Evolutionary conservation across 2,888 invertebrate genomes (phyloP), one percentile per base, ranked within the genome.

Genomic region (Stomorhina lunata): DNA sequence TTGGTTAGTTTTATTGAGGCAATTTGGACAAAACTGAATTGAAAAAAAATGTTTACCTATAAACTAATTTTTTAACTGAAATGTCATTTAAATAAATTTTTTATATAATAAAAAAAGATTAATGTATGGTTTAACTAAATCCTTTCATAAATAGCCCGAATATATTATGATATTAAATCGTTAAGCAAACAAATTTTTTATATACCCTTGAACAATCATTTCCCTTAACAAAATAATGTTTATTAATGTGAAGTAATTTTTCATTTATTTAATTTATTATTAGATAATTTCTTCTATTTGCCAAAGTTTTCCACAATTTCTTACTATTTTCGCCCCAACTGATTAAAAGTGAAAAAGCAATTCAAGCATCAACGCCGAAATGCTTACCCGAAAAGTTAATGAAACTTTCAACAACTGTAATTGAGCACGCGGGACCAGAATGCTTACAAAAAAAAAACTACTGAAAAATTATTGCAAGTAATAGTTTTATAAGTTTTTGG

Each of bases 351-450:
- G 20, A 37, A 55, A 66, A 66, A 45, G 12, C 40, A 22, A 63
- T 22, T 72, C 27, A 50, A 53, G 22, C 61, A 63, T 20, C 22
- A 73, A 73, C 50, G 61, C 27, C 29, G 53, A 73, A 61, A 73
- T 43, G 37, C 7, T 27, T 50, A 37, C 27, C 2, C 4, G 5
- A 63, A 55, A 65, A 45, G n/a, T 50, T 43, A 45, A 45, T 55
- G 68, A 63, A 73, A 81, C 63, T 73, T 73, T 68, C 50, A 73
- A 55, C 77, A 72, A 73, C 48, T 63, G 48, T 78, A 78, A 76
- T 81, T 69, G 77, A 63, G 72, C 77, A 63, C 66, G 29, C 37
- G 72, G 68, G 81, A 77, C 53, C 63, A 66, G 27, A 61, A 76
- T 40, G 25, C 6, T 3, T 10, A 15, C 32, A 32, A 27, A 7